A percentile compares a stretch with the other conserved stretches of the same genome.
phyloP scores from a whole-genome alignment of 2,888 invertebrate genomes.

The Nasonia oneida region DNA sequence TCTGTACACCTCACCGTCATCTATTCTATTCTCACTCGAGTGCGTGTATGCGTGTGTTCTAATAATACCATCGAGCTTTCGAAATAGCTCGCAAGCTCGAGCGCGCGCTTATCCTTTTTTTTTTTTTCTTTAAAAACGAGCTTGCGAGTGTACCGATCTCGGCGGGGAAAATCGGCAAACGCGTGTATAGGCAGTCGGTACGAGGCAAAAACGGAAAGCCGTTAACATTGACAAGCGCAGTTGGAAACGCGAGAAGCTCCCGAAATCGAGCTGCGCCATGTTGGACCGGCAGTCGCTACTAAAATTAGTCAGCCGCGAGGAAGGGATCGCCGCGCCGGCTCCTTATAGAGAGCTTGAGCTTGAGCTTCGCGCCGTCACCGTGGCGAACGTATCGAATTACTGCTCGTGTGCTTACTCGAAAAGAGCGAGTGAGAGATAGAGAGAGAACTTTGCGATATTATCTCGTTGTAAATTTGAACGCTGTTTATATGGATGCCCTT shows the following conservation, averaged over 20 bases:
- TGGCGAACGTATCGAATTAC: background rate
- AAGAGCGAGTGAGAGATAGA: conserved; percentile 42
- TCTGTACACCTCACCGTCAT: no score
- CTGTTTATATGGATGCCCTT: conserved; percentile 72
- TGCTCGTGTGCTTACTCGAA: background rate
- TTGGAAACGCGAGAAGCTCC: background rate
- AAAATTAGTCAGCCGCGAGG: conserved; percentile 8
- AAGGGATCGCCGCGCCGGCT: background rate
- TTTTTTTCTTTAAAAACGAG: no score
- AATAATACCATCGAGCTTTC: no score
- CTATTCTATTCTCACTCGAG: no score
- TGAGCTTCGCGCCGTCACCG: background rate
- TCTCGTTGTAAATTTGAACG: conserved; percentile 27
- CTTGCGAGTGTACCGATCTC: no score
- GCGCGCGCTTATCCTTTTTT: no score
- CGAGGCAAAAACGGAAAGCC: background rate
- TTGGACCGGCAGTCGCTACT: background rate
- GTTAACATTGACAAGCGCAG: conserved; percentile 13
- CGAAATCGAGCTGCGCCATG: background rate
- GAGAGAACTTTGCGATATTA: conserved; percentile 59
- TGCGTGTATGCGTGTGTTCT: no score
- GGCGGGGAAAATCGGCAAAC: no score
- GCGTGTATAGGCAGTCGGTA: no score
- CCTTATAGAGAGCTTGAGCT: conserved; percentile 10
- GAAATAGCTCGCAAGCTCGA: no score